Evolutionary conservation across 2,113 vertebrate species (phyloP), one percentile per base, ranked within the genome.

Genomic region (Solea solea): DNA sequence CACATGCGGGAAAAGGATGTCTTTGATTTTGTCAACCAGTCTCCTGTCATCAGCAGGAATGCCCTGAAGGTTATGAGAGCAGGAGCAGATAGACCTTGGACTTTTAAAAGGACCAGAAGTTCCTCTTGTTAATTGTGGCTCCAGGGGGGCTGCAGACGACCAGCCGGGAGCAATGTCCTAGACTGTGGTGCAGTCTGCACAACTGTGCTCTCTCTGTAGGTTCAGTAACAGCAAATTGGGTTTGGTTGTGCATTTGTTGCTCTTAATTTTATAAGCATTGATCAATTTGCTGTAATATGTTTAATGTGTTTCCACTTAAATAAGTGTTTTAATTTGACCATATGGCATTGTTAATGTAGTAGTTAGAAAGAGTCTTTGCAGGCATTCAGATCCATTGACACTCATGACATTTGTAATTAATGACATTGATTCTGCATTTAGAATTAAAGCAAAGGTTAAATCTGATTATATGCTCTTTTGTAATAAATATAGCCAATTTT

Each of bases 1-100:
- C 40, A 59, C 73, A 69, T 57, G 55, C 39, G 53, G 69, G 41
- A 82, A 83, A 75, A 69, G 13, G 74, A 83, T 82, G 78, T 63
- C 15, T 79, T 59, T 77, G 66, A 80, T 77, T 80, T 83, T 44
- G 25, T 27, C 27, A 76, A 25, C 48, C 39, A 4, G 45, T 44
- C 69, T 76, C 58, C 66, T 60, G 15, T 85, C 58, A 71, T 64
- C 54, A 51, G 49, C 14, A 69, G 56, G 28, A 68, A 76, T 53
- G 45, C 59, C 40, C 53, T 14, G 11, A 54, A 42, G 52, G 63
- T 66, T 45, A 16, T 21, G 27, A 25, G 70, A 59, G 39, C 50
- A 15, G 12, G 13, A 72, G 51, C 44, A 64, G 39, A 53, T 9
- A 59, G 48, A 63, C 10, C 40, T 8, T 49, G 28, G 40, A 64